Evolutionary conservation across 1,140 invertebrate species (phyloP), one percentile per base, ranked within the genome.

Genomic region (Drosophila yakuba): DNA sequence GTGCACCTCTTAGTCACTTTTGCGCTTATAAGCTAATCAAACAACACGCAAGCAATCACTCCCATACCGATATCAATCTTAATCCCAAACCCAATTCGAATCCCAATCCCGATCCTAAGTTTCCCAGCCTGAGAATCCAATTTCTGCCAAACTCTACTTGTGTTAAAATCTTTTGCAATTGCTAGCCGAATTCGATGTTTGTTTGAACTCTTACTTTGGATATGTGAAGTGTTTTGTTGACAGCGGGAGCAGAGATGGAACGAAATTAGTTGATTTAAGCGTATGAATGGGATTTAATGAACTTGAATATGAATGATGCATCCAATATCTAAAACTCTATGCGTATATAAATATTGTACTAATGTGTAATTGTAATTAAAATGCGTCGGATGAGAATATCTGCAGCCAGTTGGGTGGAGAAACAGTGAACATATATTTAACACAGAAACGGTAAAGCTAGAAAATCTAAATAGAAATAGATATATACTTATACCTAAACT

Each of bases 391-490:
- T 45, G 60, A 68, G 59, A 56, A 56, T 60, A 62, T 66, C 57
- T 71, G 63, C 61, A 79, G 64, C 63, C 43, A 69, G 66, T 32
- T 50, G 67, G 25, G 43, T 15, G n/a, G 23, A 54, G 43, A 57
- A 82, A 74, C 61, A 60, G 57, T 68, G 66, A 72, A 80, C 50
- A 88, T 82, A 79, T 78, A 78, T 74, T 69, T 85, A 80, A 80
- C 51, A 63, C 63, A 58, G 54, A 84, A 80, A 78, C 52, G 69
- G 76, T 90, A 90, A 90, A 90, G 81, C 81, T 88, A 90, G 77
- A 71, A 79, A 83, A 83, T 74, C 85, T 90, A 85, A 88, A 88
- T 89, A 80, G 80, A 64, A 74, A 82, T 74, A 90, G 59, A 78
- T 78, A 86, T 74, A 64, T 74, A 72, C 66, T 12, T 17, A 79